Percentiles rank a stretch among this genome's conserved stretches.
phyloP scores from a whole-genome alignment of 2,797 vertebrate genomes.

The Mastacembelus armatus region DNA sequence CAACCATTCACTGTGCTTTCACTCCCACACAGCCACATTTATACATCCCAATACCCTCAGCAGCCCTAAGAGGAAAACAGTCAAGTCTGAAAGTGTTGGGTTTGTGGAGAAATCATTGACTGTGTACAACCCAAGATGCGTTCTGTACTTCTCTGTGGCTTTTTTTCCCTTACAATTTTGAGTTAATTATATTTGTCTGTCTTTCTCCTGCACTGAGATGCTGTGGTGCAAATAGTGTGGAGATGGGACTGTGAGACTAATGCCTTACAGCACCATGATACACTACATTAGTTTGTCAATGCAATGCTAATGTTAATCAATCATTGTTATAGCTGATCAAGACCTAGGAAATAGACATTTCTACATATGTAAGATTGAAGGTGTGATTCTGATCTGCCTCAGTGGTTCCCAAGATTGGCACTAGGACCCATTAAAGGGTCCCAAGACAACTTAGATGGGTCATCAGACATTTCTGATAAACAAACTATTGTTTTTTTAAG shows the following conservation, averaged over 20 bases:
- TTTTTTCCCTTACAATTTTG: background rate
- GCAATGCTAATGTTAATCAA: background rate
- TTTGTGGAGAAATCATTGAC: constrained; percentile 18
- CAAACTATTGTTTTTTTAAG: too few relatives aligned
- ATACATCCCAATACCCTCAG: constrained; percentile 26
- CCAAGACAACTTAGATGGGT: too few relatives aligned
- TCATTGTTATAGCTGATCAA: constrained; percentile 1
- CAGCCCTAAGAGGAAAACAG: constrained; percentile 42
- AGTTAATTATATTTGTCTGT: background rate
- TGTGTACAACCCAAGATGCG: constrained; percentile 1
- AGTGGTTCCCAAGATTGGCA: background rate
- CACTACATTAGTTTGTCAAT: constrained; percentile 12
- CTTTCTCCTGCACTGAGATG: background rate
- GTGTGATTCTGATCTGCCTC: background rate
- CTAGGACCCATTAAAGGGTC: too few relatives aligned
- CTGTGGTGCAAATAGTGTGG: background rate
- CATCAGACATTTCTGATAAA: too few relatives aligned
- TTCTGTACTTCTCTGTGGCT: background rate
- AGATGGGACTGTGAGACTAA: constrained; percentile 7
- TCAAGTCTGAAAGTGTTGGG: constrained; percentile 11
- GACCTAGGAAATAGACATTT: background rate
- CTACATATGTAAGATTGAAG: background rate
- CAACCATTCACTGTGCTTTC: constrained; percentile 33
- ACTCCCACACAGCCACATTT: constrained; percentile 32
- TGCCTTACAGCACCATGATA: background rate